Base-by-base conservation (phyloP, 2,113 vertebrate genomes). In the Myrmecophaga tridactyla region DNA sequence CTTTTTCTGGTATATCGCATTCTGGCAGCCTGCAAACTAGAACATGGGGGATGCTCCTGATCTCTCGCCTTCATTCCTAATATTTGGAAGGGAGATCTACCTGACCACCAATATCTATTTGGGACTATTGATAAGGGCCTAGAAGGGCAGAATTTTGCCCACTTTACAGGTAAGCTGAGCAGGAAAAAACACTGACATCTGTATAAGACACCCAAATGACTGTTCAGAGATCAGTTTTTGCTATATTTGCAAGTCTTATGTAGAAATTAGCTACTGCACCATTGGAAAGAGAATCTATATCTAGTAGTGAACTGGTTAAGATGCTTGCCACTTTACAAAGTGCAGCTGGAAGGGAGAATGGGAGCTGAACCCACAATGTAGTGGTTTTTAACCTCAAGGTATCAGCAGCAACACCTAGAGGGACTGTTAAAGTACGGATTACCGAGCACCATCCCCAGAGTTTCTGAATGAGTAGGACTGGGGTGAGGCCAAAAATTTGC, bases 241-340 rank as follows among this genome's bases (percentile, higher is more conserved):
- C 48, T 92, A 56, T 63, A 67, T 56, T 46, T 78, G 56, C 94
- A 94, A 51, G 56, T 63, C 36, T 36, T 62, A 34, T 34, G 34
- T 73, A 63, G 27, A 63, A n/a, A 29, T 8, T 65, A 82, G n/a
- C 63, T 73, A 72, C 67, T 72, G 6, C 73, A 89, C 1, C 86
- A 25, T 29, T 92, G 41, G 62, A 78, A 15, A 77, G 25, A 41
- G 92, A 58, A 18, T 60, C 31, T 83, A 72, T 73, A 51, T 69
- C 65, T 76, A 41, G 17, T 56, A 83, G 76, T 94, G 58, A 96
- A 78, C 62, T 92, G 56, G 36, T 92, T 72, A 90, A 63, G 65
- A 92, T 92, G 81, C 63, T 95, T 96, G 70, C 62, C 56, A 89
- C 31, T 78, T 92, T 87, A 78, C 39, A 70, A 89, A 97, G 70